phyloP scores from a whole-genome alignment of 1,140 invertebrate species.

The Sarcophaga peregrina region DNA sequence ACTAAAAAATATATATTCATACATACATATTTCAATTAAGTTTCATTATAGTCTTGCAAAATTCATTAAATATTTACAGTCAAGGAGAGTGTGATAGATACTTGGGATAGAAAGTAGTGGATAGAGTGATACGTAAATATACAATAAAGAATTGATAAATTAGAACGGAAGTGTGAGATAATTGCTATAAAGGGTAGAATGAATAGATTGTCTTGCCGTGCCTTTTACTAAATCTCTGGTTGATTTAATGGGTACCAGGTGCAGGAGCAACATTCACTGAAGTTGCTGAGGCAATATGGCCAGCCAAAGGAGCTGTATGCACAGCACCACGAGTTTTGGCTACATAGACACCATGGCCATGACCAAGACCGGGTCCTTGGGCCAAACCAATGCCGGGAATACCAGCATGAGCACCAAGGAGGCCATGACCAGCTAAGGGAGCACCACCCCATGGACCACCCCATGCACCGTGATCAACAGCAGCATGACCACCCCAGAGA shows the following conservation, averaged over 20 bases:
- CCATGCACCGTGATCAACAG: constrained; percentile 53
- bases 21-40: too few relatives aligned
- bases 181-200: too few relatives aligned
- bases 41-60: too few relatives aligned
- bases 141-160: too few relatives aligned
- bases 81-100: too few relatives aligned
- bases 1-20: too few relatives aligned
- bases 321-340: constrained; percentile 69
- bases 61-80: too few relatives aligned
- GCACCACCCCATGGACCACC: constrained; percentile 58
- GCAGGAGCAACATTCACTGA: constrained; percentile 68
- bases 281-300: constrained; percentile 63
- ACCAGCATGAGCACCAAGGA: constrained; percentile 42
- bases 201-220: too few relatives aligned
- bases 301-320: constrained; percentile 68
- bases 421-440: constrained; percentile 55
- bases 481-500: constrained; percentile 31
- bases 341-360: constrained; percentile 66
- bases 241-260: constrained; percentile 63
- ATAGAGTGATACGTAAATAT: too few relatives aligned
- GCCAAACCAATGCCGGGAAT: constrained; percentile 45
- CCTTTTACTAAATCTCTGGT: background rate
- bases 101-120: too few relatives aligned
- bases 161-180: too few relatives aligned
- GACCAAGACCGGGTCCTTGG: constrained; percentile 46